Base-by-base conservation (phyloP, 2,113 vertebrate genomes). In the Macrotus californicus region DNA sequence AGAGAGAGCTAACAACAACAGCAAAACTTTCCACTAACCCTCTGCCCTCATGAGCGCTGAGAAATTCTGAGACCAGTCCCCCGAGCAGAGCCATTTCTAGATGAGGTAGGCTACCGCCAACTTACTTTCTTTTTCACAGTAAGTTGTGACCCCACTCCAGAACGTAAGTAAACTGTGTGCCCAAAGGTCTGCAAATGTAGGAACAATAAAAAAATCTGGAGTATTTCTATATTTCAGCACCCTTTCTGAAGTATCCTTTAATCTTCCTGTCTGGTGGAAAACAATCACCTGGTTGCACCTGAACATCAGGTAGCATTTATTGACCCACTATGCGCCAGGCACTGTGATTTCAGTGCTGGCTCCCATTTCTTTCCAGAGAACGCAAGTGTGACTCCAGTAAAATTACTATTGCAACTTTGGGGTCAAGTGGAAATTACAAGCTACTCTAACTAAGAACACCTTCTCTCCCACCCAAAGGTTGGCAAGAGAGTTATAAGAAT, bases 1-100 rank as follows among this genome's bases (percentile, higher is more conserved):
- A 61, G 90, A 66, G 89, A 12, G n/a, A 95, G 54, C 95, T 94
- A 96, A 95, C 61, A 87, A 73, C 67, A 90, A 66, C 3, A 9
- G 88, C 64, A 67, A 75, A 93, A 91, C 85, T 92, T 96, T 95
- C 89, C 95, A 95, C 89, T 94, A 94, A 93, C 73, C 22, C 54
- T 80, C 39, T 0, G 21, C 66, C 43, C 75, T 88, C 52, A 0
- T 24, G 48, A 64, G 70, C 31, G 34, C 81, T 86, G 54, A 91
- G 93, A 93, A 92, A 75, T 64, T 87, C 16, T 19, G 52, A 80
- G 41, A 89, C 43, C 59, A n/a, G 73, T 72, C 22, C 18, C 0
- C 2, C 5, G 29, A 91, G 54, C 39, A 52, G 46, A 82, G 54
- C 26, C 88, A 46, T 83, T 73, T 67, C 81, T 87, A 66, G 41